A percentile compares a stretch with the other conserved stretches of the same genome.
phyloP scores from a whole-genome alignment of 1,140 invertebrate species.

The Saxidomus purpurata region DNA sequence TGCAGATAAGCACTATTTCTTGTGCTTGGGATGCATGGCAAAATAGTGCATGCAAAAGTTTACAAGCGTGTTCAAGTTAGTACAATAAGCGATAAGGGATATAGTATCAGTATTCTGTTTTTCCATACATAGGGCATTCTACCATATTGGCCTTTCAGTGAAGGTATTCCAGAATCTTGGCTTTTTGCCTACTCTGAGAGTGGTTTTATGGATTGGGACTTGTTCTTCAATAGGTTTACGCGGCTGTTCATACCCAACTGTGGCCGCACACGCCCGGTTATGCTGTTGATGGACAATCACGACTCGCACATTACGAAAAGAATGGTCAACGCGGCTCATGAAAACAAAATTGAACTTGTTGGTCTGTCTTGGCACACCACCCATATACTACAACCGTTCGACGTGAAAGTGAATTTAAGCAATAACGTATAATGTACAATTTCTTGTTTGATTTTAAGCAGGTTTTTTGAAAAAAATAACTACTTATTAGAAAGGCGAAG shows the following conservation, averaged over 20 bases:
- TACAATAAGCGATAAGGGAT: too few relatives aligned
- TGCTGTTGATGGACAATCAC: conserved; percentile 1
- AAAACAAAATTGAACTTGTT: neutral
- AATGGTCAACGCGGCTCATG: neutral
- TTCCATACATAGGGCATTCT: neutral
- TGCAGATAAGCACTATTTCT: too few relatives aligned
- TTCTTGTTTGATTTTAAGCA: too few relatives aligned
- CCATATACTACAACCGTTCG: neutral
- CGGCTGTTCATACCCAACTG: neutral
- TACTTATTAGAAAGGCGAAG: too few relatives aligned
- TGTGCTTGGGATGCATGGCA: too few relatives aligned
- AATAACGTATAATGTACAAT: too few relatives aligned
- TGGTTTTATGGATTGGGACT: conserved; percentile 20
- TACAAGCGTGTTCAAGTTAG: too few relatives aligned
- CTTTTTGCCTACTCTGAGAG: neutral
- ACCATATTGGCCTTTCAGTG: neutral
- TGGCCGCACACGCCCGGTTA: neutral
- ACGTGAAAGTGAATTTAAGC: neutral
- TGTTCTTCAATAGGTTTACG: neutral
- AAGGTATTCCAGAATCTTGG: neutral
- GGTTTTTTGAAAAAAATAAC: too few relatives aligned
- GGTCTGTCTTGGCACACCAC: neutral
- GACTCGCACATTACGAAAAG: neutral
- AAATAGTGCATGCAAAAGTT: too few relatives aligned
- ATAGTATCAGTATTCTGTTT: neutral